Conservation (phyloP, 1,140 invertebrate species). For the Monomorium pharaonis region DNA sequence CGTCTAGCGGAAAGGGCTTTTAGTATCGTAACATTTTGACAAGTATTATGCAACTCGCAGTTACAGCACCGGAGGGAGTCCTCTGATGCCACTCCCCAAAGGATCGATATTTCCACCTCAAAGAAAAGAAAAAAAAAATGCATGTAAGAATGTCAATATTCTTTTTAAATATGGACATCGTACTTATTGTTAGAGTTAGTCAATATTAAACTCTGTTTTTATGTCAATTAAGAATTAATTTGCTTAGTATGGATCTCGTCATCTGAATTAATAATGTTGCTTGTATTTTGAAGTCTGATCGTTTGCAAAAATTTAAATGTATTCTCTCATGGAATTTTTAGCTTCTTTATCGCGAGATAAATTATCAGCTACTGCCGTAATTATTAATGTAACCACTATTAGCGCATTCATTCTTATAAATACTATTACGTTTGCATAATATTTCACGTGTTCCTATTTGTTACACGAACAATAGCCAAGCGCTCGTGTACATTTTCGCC, state of each 20-base stretch:
- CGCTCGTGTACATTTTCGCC: background rate
- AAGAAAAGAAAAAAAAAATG: background rate
- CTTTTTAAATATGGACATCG: background rate
- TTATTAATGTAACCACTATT: no score
- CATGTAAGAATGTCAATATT: background rate
- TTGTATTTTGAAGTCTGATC: background rate
- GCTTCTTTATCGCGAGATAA: background rate
- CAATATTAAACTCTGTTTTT: background rate
- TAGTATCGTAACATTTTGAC: slow-evolving; percentile 58
- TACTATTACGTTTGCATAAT: background rate
- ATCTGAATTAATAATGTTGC: background rate
- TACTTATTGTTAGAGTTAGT: background rate
- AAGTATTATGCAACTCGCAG: slow-evolving; percentile 50
- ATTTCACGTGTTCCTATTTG: background rate
- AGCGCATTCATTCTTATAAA: background rate
- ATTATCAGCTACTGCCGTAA: no score
- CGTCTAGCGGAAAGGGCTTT: slow-evolving; percentile 56
- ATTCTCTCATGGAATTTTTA: background rate
- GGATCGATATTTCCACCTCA: background rate
- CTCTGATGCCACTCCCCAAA: background rate
- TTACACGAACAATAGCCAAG: background rate
- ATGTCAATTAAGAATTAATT: background rate
- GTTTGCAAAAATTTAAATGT: background rate
- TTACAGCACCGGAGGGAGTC: slow-evolving; percentile 25
- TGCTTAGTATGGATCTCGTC: background rate